A percentile compares a stretch with the other conserved stretches of the same genome.
Conservation (phyloP, 2,888 invertebrate species). For the Drosophila villosipedis region DNA sequence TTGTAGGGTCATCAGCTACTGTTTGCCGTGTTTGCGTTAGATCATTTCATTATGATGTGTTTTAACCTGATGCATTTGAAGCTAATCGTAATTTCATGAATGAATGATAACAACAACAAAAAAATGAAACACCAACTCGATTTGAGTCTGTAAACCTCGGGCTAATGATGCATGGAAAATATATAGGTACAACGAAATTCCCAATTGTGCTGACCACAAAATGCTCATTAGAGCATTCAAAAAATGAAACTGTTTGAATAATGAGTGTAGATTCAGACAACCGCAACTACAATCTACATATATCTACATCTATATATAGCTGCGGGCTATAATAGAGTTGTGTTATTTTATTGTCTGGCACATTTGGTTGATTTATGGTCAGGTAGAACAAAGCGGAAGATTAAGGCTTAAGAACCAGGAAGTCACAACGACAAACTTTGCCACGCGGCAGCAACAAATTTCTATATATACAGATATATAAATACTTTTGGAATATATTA, state of each 20-base stretch:
- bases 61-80: constrained; percentile 14
- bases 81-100: constrained; percentile 57
- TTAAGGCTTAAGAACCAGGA: constrained; percentile 31
- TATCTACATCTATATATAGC: constrained; percentile 2
- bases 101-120: constrained; percentile 41
- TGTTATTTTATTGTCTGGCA: constrained; percentile 32
- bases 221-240: constrained; percentile 64
- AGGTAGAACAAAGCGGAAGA: constrained; percentile 46
- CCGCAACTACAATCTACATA: constrained; percentile 4
- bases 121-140: constrained; percentile 22
- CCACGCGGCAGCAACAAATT: constrained; percentile 59
- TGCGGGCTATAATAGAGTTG: constrained; percentile 17
- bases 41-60: constrained; percentile 19
- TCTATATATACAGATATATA: not conserved
- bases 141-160: not conserved
- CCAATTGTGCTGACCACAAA: constrained; percentile 60
- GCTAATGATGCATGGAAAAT: constrained; percentile 70
- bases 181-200: constrained; percentile 2
- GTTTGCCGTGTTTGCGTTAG: constrained; percentile 28
- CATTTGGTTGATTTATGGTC: constrained; percentile 59
- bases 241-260: constrained; percentile 35
- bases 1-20: constrained; percentile 35
- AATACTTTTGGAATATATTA: constrained; percentile 65
- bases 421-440: constrained; percentile 42
- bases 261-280: constrained; percentile 28